Conservation (phyloP, 2,888 invertebrate genomes). For the Plebejus argus region DNA sequence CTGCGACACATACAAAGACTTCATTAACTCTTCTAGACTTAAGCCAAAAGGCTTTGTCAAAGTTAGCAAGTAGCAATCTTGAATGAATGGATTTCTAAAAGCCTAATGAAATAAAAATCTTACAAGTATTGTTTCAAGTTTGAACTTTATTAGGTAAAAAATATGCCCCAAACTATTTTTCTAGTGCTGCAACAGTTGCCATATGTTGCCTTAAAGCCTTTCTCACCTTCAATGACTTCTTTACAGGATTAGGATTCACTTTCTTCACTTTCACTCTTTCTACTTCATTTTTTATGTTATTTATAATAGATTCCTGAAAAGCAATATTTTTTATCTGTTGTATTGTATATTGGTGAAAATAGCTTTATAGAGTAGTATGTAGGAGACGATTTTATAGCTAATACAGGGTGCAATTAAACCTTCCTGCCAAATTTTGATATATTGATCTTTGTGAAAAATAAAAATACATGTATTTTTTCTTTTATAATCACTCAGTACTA, state of each 20-base stretch:
- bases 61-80: background rate
- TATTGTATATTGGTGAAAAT: too few relatives aligned
- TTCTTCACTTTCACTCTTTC: conserved; percentile 49
- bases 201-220: conserved; percentile 76
- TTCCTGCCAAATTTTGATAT: too few relatives aligned
- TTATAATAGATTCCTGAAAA: conserved; percentile 74
- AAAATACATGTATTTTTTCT: too few relatives aligned
- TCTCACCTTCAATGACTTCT: conserved; percentile 73
- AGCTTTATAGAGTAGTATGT: too few relatives aligned
- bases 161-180: conserved; percentile 31
- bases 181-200: conserved; percentile 68
- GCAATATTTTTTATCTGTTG: conserved; percentile 32
- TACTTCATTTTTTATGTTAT: conserved; percentile 73
- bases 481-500: too few relatives aligned
- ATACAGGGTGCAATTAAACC: too few relatives aligned
- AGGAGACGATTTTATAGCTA: too few relatives aligned
- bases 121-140: background rate
- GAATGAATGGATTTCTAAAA: background rate
- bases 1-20: too few relatives aligned
- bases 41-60: too few relatives aligned
- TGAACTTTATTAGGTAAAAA: background rate
- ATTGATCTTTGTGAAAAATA: too few relatives aligned
- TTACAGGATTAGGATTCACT: conserved; percentile 41
- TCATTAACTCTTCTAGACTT: too few relatives aligned
- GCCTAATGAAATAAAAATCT: background rate